Evolutionary conservation across 2,797 vertebrate genomes (phyloP).

Genomic region (Hydrophis major): DNA sequence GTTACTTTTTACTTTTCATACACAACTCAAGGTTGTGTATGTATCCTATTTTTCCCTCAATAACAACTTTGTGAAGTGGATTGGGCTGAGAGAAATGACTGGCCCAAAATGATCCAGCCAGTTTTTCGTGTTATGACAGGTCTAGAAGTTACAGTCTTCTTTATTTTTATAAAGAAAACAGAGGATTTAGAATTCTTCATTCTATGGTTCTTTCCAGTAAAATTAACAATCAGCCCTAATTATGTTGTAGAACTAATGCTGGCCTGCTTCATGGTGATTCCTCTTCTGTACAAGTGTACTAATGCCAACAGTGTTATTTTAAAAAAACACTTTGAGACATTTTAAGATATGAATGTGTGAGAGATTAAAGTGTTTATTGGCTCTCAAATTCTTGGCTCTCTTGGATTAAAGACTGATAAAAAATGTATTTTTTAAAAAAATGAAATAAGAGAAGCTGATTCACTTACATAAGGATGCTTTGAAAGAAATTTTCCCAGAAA

Average conservation of each 20-base stretch:
- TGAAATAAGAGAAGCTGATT: neutral
- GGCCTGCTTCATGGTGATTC: neutral
- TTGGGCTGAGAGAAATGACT: neutral
- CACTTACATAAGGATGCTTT: neutral
- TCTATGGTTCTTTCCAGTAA: neutral
- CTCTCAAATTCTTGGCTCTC: neutral
- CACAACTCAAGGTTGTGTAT: neutral
- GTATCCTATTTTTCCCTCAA: neutral
- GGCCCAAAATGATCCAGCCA: neutral
- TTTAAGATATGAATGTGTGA: neutral
- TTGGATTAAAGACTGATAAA: neutral
- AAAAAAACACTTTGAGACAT: neutral
- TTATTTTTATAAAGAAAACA: neutral
- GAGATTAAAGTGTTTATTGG: neutral
- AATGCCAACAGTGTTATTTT: neutral
- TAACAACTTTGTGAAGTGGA: neutral
- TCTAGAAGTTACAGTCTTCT: neutral
- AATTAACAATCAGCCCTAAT: neutral
- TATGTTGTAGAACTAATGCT: neutral
- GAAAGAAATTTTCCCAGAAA: neutral
- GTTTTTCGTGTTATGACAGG: neutral
- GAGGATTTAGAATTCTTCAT: conserved; percentile 1
- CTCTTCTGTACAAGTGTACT: neutral
- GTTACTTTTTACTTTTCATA: neutral
- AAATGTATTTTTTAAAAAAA: neutral